Evolutionary conservation across 1,140 invertebrate species (phyloP).

Genomic region (Meloidogyne chitwoodi): DNA sequence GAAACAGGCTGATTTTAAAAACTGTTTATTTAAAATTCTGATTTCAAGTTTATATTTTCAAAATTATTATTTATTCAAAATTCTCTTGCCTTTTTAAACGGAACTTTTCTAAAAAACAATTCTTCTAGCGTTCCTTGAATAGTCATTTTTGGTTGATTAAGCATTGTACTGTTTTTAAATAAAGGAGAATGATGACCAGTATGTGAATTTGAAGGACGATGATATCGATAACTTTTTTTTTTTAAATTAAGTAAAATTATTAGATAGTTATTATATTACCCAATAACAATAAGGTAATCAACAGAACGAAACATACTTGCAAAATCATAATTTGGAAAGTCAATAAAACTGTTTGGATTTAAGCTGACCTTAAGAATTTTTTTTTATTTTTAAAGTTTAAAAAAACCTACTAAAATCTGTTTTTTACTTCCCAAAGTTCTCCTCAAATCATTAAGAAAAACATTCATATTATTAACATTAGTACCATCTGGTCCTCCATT

Average conservation of each 20-base stretch:
- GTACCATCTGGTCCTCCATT: conserved; percentile 5
- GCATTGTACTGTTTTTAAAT: conserved; percentile 8
- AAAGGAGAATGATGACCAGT: conserved; percentile 32
- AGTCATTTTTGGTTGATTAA: conserved; percentile 21
- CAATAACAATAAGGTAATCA: conserved; percentile 14
- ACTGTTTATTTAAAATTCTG: not conserved
- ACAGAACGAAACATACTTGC: not conserved
- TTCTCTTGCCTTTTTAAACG: not conserved
- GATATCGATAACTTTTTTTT: conserved; percentile 22
- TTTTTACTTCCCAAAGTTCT: not conserved
- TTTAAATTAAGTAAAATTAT: not conserved
- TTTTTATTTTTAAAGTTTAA: not conserved
- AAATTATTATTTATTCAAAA: not conserved
- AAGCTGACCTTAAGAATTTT: not conserved
- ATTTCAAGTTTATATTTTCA: not conserved
- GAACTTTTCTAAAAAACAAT: conserved; percentile 3
- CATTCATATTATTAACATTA: not conserved
- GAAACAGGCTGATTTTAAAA: no score
- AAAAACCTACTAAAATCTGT: conserved; percentile 8
- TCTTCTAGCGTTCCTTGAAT: conserved; percentile 13
- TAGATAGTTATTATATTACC: not conserved
- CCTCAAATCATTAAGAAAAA: not conserved
- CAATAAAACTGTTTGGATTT: conserved; percentile 10
- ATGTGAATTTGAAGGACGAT: conserved; percentile 2
- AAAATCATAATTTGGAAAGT: conserved; percentile 3